Evolutionary conservation across 2,888 invertebrate genomes (phyloP), one percentile per base, ranked within the genome.

Genomic region (Cheilosia scutellata): DNA sequence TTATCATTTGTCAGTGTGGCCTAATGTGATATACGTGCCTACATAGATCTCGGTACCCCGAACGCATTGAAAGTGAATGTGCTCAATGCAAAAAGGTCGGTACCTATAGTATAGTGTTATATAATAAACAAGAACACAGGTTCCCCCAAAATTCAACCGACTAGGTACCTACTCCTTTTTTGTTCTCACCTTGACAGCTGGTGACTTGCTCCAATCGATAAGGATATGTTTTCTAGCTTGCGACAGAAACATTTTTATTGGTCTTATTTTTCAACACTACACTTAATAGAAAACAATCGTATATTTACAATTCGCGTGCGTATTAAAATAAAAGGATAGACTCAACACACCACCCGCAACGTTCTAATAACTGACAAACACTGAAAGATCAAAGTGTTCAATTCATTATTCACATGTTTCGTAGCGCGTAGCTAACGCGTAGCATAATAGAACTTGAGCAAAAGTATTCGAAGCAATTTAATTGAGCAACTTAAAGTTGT

Each of bases 121-220:
- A 65, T 37, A 13, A 53, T 44, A 27, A 27, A 58, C 31, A 27
- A 9, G 20, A 9, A 11, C 0, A 11, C 11, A 33, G 20, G 5
- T 31, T 44, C 44, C 33, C 33, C 2, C 20, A 20, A 44, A 47
- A 31, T 70, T 57, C 47, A 44, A 33, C n/a, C 6, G 5, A 5
- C 27, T 25, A 37, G 49, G 1, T 60, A n/a, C 2, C 1, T 6
- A 31, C 5, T 49, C 2, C 1, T 0, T n/a, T 31, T n/a, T 44
- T 7, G 2, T 7, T 1, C 75, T 84, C 25, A 79, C 79, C 84
- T 70, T 53, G n/a, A 75, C 58, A 4, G 53, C 65, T 49, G 57
- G 29, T 37, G 70, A 57, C 40, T 65, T 70, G 31, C 25, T 63
- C 49, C 82, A 68, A 5, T n/a, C 58, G 13, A 53, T 40, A 9